Base-by-base conservation (phyloP, 1,140 invertebrate genomes). In the Cecropterus lyciades region DNA sequence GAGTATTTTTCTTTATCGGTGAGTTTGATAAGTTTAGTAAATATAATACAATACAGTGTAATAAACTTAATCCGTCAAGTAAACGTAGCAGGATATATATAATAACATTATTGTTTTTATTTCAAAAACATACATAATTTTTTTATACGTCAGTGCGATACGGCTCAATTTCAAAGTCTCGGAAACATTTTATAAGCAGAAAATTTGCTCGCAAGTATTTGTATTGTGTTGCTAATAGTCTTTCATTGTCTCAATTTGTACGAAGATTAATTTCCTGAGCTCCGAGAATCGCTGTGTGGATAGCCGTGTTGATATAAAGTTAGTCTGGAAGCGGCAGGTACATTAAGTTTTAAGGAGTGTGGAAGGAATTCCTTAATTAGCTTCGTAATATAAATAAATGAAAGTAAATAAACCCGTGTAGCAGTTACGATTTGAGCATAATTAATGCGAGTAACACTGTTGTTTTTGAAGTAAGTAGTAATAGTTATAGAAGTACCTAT, bases 241-340 rank as follows among this genome's bases (percentile, higher is more conserved):
- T 73, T 65, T 76, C 69, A 82, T 84, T 82, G 79, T 85, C 79
- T 77, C 71, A 75, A 82, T 86, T 82, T 75, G 74, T 80, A 81
- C 78, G 72, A 86, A 82, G 84, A 82, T 84, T 86, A 83, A 86
- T 86, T 82, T 80, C 69, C 74, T 70, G 65, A 75, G 78, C 73
- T 78, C 72, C 27, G 74, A 68, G 81, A 77, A 80, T 79, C 60
- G 69, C 62, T 72, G 52, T 67, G 67, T 68, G 63, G 48, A 71
- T 65, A 52, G 49, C 48, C 15, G 15, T 49, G 15, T 49, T 37
- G 62, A 70, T 57, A 37, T 73, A 72, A 43, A 59, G 13, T 42
- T 24, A 24, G 30, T 13, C 60, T 79, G 65, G 73, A 74, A 64
- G 63, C 55, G 70, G 6, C 43, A 48, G 30, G 33, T 40, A 15